phyloP scores from a whole-genome alignment of 2,888 invertebrate species.

The Trichacis sp. region DNA sequence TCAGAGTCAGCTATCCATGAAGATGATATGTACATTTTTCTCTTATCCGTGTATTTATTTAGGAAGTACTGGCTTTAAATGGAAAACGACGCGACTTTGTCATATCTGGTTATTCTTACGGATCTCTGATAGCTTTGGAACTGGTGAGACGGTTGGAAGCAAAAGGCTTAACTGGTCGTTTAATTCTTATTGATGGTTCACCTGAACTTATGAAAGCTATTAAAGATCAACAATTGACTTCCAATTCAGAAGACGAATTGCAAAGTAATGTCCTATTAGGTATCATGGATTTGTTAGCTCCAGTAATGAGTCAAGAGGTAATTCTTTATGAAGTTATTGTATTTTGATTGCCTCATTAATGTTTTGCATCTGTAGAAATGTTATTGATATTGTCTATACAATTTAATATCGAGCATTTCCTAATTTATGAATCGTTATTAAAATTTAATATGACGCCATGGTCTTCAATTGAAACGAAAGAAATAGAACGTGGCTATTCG shows the following conservation, averaged over 20 bases:
- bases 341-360: too few species aligned
- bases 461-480: too few species aligned
- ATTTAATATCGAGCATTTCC: too few species aligned
- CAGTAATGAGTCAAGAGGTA: conserved; percentile 44
- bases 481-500: too few species aligned
- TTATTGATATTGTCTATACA: too few species aligned
- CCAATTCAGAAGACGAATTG: conserved; percentile 70
- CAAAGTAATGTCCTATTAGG: conserved; percentile 74
- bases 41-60: conserved; percentile 17
- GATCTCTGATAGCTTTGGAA: conserved; percentile 82
- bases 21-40: background rate
- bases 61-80: conserved; percentile 73
- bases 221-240: conserved; percentile 69
- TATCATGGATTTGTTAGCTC: conserved; percentile 71
- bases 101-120: conserved; percentile 91
- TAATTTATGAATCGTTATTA: too few species aligned
- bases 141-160: conserved; percentile 79
- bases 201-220: conserved; percentile 77
- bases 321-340: too few species aligned
- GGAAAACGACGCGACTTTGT: conserved; percentile 71
- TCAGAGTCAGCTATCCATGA: too few species aligned
- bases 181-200: conserved; percentile 85
- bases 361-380: too few species aligned
- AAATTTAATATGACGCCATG: too few species aligned
- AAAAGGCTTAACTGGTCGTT: conserved; percentile 74